A percentile compares a stretch with the other conserved stretches of the same genome.
These are phyloP conservation scores for Dunckerocampus dactyliophorus DNA, from an alignment of 2,113 vertebrate genomes.

Conservation along the genomic window DNA sequence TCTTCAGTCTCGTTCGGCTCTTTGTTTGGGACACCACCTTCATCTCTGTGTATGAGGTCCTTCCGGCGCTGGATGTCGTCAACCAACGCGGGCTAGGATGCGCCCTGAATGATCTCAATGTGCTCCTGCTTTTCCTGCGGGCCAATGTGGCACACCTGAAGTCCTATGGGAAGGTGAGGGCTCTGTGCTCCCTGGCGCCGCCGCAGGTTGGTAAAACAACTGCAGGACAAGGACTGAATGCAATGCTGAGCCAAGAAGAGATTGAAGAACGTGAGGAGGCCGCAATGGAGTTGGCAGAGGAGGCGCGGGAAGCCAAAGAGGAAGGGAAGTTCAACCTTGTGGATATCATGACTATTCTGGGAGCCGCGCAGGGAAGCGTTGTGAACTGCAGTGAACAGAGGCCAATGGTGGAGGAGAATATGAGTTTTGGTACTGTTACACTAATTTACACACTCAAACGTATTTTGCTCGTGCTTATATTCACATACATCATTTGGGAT, in stretches of 20 bases:
- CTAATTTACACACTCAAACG: constrained; percentile 73
- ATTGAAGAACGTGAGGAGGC: constrained; percentile 68
- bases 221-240: constrained; percentile 33
- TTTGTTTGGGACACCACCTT: constrained; percentile 92
- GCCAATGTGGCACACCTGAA: constrained; percentile 85
- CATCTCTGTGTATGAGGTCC: constrained; percentile 88
- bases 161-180: constrained; percentile 86
- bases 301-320: constrained; percentile 68
- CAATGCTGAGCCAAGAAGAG: constrained; percentile 68
- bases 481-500: constrained; percentile 73
- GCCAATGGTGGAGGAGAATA: constrained; percentile 73
- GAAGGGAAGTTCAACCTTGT: constrained; percentile 81
- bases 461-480: constrained; percentile 65
- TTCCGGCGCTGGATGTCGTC: constrained; percentile 87
- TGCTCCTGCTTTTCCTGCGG: constrained; percentile 88
- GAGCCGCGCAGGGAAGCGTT: constrained; percentile 73
- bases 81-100: constrained; percentile 85
- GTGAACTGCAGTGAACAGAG: constrained; percentile 70
- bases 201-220: constrained; percentile 71
- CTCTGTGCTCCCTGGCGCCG: constrained; percentile 80
- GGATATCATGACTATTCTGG: constrained; percentile 93
- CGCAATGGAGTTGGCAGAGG: constrained; percentile 68
- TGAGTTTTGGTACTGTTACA: constrained; percentile 77
- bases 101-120: constrained; percentile 89
- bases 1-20: constrained; percentile 85